Evolutionary conservation across 2,888 invertebrate genomes (phyloP).

Genomic region (Deilephila porcellus): DNA sequence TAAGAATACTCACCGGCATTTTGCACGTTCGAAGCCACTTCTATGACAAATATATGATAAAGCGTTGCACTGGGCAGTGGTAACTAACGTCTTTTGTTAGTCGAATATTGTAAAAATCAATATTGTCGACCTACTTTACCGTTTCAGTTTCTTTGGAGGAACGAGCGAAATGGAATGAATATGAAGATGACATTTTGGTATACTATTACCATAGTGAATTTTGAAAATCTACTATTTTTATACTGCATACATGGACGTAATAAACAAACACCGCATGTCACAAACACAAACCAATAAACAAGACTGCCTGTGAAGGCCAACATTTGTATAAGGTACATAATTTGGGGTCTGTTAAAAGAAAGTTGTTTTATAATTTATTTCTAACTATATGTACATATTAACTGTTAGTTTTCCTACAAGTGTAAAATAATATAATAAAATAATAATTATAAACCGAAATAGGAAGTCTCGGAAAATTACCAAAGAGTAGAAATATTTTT

Average conservation of each 20-base stretch:
- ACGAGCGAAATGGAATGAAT: constrained; percentile 55
- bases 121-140: constrained; percentile 76
- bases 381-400: too few relatives aligned
- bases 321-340: too few relatives aligned
- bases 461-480: too few relatives aligned
- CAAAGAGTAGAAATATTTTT: too few relatives aligned
- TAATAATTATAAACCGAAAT: too few relatives aligned
- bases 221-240: constrained; percentile 21
- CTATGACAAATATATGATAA: constrained; percentile 55
- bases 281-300: too few relatives aligned
- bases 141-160: constrained; percentile 54
- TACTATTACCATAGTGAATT: constrained; percentile 49
- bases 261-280: too few relatives aligned
- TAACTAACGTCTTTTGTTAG: constrained; percentile 63
- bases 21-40: constrained; percentile 53
- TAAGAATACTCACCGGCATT: constrained; percentile 76
- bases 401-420: too few relatives aligned
- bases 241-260: background rate
- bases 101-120: constrained; percentile 75
- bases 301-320: too few relatives aligned
- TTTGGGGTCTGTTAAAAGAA: too few relatives aligned
- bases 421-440: too few relatives aligned
- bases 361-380: too few relatives aligned
- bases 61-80: constrained; percentile 51
- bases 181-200: constrained; percentile 57